A percentile compares a stretch with the other conserved stretches of the same genome.
These are phyloP conservation scores for Meghimatium bilineatum DNA, from an alignment of 2,888 invertebrate species.

Conservation along the genomic window DNA sequence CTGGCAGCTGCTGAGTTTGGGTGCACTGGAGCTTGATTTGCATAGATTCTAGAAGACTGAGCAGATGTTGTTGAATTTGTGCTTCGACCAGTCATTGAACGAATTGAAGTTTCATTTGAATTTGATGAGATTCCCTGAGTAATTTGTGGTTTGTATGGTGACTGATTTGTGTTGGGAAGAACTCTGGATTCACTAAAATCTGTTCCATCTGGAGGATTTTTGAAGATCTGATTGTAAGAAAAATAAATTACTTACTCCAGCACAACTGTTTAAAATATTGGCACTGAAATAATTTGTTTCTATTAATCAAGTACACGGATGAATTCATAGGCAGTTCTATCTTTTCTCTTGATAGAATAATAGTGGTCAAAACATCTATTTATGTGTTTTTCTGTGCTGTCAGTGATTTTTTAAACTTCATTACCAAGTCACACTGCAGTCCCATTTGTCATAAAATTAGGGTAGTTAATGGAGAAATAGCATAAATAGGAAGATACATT, in stretches of 20 bases:
- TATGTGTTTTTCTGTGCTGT: too few relatives aligned
- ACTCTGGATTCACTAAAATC: conserved; percentile 57
- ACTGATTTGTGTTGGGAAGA: conserved; percentile 52
- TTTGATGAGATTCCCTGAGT: conserved; percentile 38
- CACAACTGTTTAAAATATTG: not conserved
- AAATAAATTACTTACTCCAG: not conserved
- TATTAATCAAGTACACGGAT: too few relatives aligned
- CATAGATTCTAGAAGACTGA: conserved; percentile 54
- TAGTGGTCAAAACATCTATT: too few relatives aligned
- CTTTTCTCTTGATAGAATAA: too few relatives aligned
- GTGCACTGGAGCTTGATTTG: conserved; percentile 61
- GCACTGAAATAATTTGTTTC: too few relatives aligned
- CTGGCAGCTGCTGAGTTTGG: conserved; percentile 53
- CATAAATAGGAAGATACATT: too few relatives aligned
- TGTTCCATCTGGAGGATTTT: conserved; percentile 67
- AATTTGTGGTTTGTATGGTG: conserved; percentile 41
- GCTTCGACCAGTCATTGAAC: conserved; percentile 43
- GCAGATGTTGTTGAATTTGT: conserved; percentile 20
- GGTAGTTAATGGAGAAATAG: too few relatives aligned
- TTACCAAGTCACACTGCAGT: too few relatives aligned
- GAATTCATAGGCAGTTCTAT: too few relatives aligned
- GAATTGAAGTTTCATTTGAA: conserved; percentile 37
- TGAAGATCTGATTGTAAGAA: conserved; percentile 67
- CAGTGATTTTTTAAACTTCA: too few relatives aligned
- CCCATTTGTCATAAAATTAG: too few relatives aligned